A percentile compares a stretch with the other conserved stretches of the same genome.
Evolutionary conservation across 92 coral and sea anemone species (phyloP).

Genomic region (Parazoanthus darwini): DNA sequence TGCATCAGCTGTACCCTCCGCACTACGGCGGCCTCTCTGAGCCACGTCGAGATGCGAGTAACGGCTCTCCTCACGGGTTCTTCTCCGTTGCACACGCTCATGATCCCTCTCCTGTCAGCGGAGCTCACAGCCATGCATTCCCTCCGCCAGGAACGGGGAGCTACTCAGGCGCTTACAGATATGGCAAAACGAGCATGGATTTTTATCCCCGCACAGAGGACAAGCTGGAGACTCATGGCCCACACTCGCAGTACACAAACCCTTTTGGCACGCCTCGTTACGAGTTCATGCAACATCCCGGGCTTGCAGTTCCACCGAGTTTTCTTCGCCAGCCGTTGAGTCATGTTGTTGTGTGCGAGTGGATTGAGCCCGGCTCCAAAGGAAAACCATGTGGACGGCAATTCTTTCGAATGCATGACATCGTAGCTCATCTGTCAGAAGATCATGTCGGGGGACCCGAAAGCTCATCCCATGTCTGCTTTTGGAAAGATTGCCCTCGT

Average conservation of each 20-base stretch:
- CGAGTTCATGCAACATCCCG: constrained; percentile 90
- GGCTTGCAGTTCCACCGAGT: constrained; percentile 84
- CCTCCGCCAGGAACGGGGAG: constrained; percentile 70
- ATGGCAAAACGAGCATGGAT: constrained; percentile 67
- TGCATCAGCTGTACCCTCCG: constrained; percentile 82
- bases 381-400: constrained; percentile 99
- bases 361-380: constrained; percentile 98
- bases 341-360: constrained; percentile 98
- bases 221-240: constrained; percentile 61
- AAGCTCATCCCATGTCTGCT: constrained; percentile 94
- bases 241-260: constrained; percentile 77
- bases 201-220: constrained; percentile 74
- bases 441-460: constrained; percentile 99
- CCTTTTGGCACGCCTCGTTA: constrained; percentile 90
- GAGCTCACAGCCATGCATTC: constrained; percentile 21
- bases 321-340: constrained; percentile 93
- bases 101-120: constrained; percentile 48
- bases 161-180: constrained; percentile 72
- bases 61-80: constrained; percentile 92
- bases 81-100: constrained; percentile 93
- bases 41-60: constrained; percentile 82
- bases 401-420: constrained; percentile 99
- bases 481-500: constrained; percentile 96
- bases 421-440: constrained; percentile 96
- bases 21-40: constrained; percentile 88